Base-by-base conservation (phyloP, 1,140 invertebrate genomes). In the Proales similis region DNA sequence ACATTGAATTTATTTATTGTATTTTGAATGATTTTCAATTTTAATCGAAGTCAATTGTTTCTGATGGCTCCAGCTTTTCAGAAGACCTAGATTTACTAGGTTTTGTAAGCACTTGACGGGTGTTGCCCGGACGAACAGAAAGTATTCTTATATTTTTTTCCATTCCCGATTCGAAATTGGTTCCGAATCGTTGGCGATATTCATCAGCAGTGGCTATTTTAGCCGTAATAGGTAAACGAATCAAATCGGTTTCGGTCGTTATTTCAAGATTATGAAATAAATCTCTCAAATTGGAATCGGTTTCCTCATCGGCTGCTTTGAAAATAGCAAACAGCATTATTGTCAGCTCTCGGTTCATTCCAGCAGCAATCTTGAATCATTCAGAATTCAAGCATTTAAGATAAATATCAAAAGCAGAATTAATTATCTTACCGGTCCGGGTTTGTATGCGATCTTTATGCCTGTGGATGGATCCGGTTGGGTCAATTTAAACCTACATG, bases 301-400 rank as follows among this genome's bases (percentile, higher is more conserved):
- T 32, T 32, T 61, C 42, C 1, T 61, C 14, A 4, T 61, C 39
- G 11, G 14, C 24, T 7, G 36, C 27, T 27, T 36, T 71, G 62
- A 72, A 72, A 60, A 77, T 75, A 11, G 74, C 74, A 64, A 74
- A 75, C 26, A 77, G 63, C 63, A 75, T 72, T 26, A 75, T 51
- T 14, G 65, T 67, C 5, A 77, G 53, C 4, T 71, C 68, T 6
- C 66, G 48, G 48, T 69, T 72, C 74, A 77, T 72, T 33, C 74
- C 74, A 20, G 74, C 72, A 30, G 74, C 73, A 48, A 76, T 68
- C 71, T 74, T 57, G 33, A 63, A 5, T 26, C 14, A 57, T 45
- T 65, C 38, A 26, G n/a, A 19, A 32, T 30, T 48, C 19, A 46
- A n/a, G 17, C 32, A 63, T 53, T 7, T 5, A 11, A 20, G 9